Evolutionary conservation across 2,888 invertebrate species (phyloP).

Genomic region (Baronia brevicornis): DNA sequence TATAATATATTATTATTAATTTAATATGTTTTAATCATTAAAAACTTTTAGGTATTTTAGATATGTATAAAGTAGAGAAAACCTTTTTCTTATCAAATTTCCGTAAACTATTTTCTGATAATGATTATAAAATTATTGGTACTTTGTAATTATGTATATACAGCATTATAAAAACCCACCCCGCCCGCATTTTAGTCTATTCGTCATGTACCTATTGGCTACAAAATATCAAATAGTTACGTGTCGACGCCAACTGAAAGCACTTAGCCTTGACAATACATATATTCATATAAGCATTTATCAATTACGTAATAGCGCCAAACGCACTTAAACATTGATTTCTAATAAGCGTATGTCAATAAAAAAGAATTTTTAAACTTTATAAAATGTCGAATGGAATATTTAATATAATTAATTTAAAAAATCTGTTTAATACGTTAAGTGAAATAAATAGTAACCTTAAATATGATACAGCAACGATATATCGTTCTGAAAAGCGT

Average conservation of each 20-base stretch:
- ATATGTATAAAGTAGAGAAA: no score
- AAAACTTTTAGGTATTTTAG: no score
- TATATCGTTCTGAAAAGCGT: conserved; percentile 44
- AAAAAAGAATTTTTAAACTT: conserved; percentile 42
- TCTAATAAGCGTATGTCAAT: conserved; percentile 36
- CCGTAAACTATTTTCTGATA: no score
- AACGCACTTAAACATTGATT: conserved; percentile 47
- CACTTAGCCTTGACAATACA: conserved; percentile 58
- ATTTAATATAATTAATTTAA: conserved; percentile 24
- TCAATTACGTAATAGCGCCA: conserved; percentile 53
- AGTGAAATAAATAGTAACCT: conserved; percentile 41
- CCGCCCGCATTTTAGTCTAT: conserved; percentile 10
- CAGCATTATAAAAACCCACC: no score
- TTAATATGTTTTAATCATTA: no score
- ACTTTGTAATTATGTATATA: no score
- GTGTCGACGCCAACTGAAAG: conserved; percentile 36
- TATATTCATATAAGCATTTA: conserved; percentile 42
- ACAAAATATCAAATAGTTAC: conserved; percentile 19
- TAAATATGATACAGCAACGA: conserved; percentile 30
- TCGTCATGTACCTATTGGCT: conserved; percentile 14
- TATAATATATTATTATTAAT: no score
- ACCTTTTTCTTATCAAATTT: no score
- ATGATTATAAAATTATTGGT: no score
- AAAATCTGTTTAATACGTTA: conserved; percentile 19
- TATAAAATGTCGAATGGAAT: conserved; percentile 20